Evolutionary conservation across 2,797 vertebrate species (phyloP), one percentile per base, ranked within the genome.

Genomic region (Sebastes hubbsi): DNA sequence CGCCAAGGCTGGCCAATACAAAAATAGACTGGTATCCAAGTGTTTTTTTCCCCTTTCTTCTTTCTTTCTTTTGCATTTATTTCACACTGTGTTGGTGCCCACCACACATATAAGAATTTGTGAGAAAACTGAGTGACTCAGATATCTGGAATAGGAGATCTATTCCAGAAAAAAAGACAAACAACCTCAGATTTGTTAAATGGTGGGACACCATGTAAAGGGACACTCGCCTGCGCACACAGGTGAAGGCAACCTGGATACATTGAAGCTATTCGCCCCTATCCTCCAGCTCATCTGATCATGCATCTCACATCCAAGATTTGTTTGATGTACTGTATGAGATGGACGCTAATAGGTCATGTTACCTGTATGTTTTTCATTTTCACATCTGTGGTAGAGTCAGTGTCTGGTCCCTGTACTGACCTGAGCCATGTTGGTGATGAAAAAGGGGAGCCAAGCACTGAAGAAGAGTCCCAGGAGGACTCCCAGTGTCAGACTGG

Each of bases 391-490:
- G 42, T 27, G 8, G 10, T 20, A 6, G 22, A 80, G 25, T 55
- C 14, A 8, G 32, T 25, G 34, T 55, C 24, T 59, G 72, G 29
- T 72, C 29, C 52, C 22, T 67, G 20, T n/a, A 91, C 94, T 96
- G 90, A 99, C 98, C 97, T 99, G 97, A 1, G 95, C 96, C 93
- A 98, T 94, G 64, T 97, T 99, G 89, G 97, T 96, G 89, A 99
- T 88, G 8, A 99, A 99, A 94, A 99, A 99, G 2, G 98, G 98
- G 1, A 99, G 90, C 98, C 98, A 99, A 7, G 98, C 96, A 38
- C 97, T 96, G 14, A 99, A 99, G 94, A 99, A 99, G 91, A 99
- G 97, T 77, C 98, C 98, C 90, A 99, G 92, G 30, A 99, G 95
- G 78, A 99, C 95, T 49, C 98, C 98, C 81, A 99, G 94, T 0